A percentile compares a stretch with the other conserved stretches of the same genome.
Conservation (phyloP, 2,113 vertebrate genomes). For the Isurus oxyrinchus region DNA sequence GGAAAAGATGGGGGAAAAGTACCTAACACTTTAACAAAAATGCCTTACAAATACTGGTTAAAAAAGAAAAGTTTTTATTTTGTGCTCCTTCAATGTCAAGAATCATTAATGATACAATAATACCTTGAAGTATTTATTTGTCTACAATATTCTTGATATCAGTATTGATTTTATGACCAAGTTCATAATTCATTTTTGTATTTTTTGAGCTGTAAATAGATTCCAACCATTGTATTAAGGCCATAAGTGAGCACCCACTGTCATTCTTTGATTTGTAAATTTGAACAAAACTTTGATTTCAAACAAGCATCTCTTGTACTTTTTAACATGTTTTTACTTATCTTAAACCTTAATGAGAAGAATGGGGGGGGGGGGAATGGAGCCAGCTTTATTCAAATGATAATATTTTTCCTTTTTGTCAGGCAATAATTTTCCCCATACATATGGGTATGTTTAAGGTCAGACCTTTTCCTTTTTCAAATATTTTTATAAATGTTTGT, state of each 20-base stretch:
- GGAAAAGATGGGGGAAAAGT: neutral
- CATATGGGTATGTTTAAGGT: slow-evolving; percentile 64
- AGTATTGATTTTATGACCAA: slow-evolving; percentile 53
- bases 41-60: neutral
- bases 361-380: slow-evolving; percentile 66
- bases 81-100: slow-evolving; percentile 41
- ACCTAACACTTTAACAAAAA: slow-evolving; percentile 1
- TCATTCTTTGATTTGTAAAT: slow-evolving; percentile 69
- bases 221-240: slow-evolving; percentile 60
- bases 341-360: slow-evolving; percentile 67
- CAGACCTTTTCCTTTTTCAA: slow-evolving; percentile 65
- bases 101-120: slow-evolving; percentile 45
- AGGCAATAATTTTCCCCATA: slow-evolving; percentile 56
- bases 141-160: slow-evolving; percentile 53
- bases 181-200: slow-evolving; percentile 57
- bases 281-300: slow-evolving; percentile 66
- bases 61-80: neutral
- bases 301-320: slow-evolving; percentile 63
- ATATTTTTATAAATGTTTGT: slow-evolving; percentile 61
- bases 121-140: slow-evolving; percentile 43
- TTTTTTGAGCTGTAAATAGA: slow-evolving; percentile 55
- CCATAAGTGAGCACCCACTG: slow-evolving; percentile 67
- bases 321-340: slow-evolving; percentile 67
- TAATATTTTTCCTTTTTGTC: slow-evolving; percentile 72
- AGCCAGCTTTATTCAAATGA: slow-evolving; percentile 67